Conservation (phyloP, 2,797 vertebrate genomes). For the Danio albolineatus region DNA sequence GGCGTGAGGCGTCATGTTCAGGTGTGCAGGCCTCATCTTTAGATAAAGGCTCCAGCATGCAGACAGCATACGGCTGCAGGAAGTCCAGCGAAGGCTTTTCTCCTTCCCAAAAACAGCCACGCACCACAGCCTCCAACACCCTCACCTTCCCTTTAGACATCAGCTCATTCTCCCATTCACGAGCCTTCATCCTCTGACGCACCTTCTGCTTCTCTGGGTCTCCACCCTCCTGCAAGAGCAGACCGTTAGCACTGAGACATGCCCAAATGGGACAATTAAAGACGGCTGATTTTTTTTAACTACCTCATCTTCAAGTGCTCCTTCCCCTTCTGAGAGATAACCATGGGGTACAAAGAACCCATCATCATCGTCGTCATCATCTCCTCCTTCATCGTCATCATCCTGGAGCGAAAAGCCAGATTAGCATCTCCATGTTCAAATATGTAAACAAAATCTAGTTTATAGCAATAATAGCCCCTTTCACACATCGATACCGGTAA, state of each 20-base stretch:
- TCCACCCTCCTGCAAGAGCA: constrained; percentile 79
- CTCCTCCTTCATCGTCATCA: constrained; percentile 90
- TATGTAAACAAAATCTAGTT: background rate
- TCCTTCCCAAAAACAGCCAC: constrained; percentile 89
- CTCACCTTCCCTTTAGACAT: constrained; percentile 91
- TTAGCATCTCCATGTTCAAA: background rate
- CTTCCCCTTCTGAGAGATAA: constrained; percentile 97
- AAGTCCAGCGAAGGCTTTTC: constrained; percentile 56
- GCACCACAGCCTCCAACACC: constrained; percentile 86
- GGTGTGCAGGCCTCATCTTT: constrained; percentile 78
- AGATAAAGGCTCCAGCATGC: constrained; percentile 79
- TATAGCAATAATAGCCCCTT: too few relatives aligned
- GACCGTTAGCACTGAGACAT: background rate
- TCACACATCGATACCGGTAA: too few relatives aligned
- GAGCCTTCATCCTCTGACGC: constrained; percentile 91
- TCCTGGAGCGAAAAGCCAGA: constrained; percentile 75
- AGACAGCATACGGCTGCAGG: constrained; percentile 82
- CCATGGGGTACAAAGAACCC: constrained; percentile 98
- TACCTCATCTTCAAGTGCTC: constrained; percentile 83
- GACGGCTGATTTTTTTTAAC: background rate
- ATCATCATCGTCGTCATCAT: constrained; percentile 93
- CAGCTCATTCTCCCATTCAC: constrained; percentile 94
- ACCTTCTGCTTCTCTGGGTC: constrained; percentile 94
- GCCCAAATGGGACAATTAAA: background rate
- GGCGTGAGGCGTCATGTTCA: constrained; percentile 74